Percentiles rank a stretch among this genome's conserved stretches.
These are phyloP conservation scores for Brachionus paranguensis DNA, from an alignment of 1,140 invertebrate species.

Conservation along the genomic window DNA sequence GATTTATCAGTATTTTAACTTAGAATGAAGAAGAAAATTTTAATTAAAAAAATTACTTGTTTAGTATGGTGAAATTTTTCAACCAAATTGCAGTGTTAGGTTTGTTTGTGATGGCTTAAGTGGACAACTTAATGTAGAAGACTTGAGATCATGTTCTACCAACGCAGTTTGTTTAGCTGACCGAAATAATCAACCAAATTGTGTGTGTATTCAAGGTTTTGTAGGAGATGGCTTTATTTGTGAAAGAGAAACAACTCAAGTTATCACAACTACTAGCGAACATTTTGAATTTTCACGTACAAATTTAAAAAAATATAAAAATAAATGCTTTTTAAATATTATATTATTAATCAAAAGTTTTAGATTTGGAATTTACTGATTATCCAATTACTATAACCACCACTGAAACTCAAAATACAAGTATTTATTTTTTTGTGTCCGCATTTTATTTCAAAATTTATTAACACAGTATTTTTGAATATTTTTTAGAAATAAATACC, in stretches of 20 bases:
- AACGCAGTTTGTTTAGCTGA: background rate
- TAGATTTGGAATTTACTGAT: background rate
- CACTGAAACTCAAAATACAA: background rate
- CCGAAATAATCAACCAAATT: background rate
- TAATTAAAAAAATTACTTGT: background rate
- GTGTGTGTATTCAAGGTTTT: slow-evolving; percentile 16
- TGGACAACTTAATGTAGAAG: background rate
- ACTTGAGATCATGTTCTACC: background rate
- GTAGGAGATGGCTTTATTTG: background rate
- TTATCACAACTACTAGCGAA: background rate
- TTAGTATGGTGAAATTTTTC: background rate
- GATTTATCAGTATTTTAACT: background rate
- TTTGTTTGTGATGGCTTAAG: background rate
- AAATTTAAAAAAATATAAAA: background rate
- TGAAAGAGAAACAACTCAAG: background rate
- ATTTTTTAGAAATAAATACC: background rate
- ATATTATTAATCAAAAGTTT: background rate
- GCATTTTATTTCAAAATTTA: too few species aligned
- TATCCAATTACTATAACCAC: background rate
- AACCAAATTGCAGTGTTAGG: background rate
- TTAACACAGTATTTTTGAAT: background rate
- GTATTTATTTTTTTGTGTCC: too few species aligned
- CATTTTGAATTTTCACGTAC: background rate
- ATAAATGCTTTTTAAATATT: background rate
- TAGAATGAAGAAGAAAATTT: background rate